Conservation (phyloP, 2,113 vertebrate genomes). For the Pleuronectes platessa region DNA sequence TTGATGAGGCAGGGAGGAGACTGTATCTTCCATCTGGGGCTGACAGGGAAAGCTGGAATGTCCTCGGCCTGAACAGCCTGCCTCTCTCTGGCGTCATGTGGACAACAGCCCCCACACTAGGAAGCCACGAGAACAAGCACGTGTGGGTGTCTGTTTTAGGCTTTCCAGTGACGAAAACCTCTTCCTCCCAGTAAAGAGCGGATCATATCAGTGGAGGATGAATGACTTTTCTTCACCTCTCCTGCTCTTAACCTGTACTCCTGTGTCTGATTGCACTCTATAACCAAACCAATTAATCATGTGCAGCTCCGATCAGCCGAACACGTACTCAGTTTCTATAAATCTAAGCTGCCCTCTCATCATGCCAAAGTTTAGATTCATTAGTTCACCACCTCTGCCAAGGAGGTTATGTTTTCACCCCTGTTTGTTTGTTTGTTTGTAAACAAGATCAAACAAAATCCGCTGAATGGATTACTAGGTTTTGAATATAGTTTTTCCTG, state of each 20-base stretch:
- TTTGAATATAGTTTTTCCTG: too few species aligned
- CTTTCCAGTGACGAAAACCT: slow-evolving; percentile 62
- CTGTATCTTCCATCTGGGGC: slow-evolving; percentile 70
- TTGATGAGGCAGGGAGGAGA: slow-evolving; percentile 62
- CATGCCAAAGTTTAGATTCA: neutral
- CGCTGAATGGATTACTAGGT: too few species aligned
- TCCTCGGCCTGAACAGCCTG: slow-evolving; percentile 67
- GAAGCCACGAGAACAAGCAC: slow-evolving; percentile 43
- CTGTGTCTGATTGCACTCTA: slow-evolving; percentile 33
- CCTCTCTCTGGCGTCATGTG: slow-evolving; percentile 61
- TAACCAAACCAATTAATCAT: slow-evolving; percentile 26
- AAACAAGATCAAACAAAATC: too few species aligned
- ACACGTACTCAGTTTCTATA: neutral
- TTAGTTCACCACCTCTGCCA: neutral
- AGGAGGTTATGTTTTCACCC: too few species aligned
- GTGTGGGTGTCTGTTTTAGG: slow-evolving; percentile 62
- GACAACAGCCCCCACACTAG: slow-evolving; percentile 54
- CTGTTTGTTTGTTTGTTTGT: too few species aligned
- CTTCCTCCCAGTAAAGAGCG: slow-evolving; percentile 54
- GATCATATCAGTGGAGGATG: slow-evolving; percentile 45
- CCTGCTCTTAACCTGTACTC: slow-evolving; percentile 17
- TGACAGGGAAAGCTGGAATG: slow-evolving; percentile 72
- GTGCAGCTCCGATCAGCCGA: slow-evolving; percentile 7
- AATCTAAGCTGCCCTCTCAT: slow-evolving; percentile 9
- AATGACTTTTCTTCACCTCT: neutral